Evolutionary conservation across 2,888 invertebrate genomes (phyloP).

Genomic region (Coecobrya sp.): DNA sequence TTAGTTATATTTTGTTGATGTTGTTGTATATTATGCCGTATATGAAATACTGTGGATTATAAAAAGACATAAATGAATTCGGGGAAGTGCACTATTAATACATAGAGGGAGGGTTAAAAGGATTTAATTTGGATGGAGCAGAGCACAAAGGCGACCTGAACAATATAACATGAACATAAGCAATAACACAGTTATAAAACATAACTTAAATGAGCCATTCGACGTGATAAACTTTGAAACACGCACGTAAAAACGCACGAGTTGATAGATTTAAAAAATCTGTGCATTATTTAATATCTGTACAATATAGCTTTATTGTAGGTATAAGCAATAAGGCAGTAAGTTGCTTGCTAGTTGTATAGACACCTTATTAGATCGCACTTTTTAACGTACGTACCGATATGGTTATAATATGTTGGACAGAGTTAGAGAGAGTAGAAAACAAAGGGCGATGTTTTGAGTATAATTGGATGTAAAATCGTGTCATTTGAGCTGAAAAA

Average conservation of each 20-base stretch:
- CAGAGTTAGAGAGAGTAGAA: not conserved
- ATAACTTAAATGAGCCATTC: not conserved
- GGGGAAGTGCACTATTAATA: conserved; percentile 1
- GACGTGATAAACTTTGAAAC: not conserved
- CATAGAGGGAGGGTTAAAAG: conserved; percentile 58
- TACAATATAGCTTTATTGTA: too few species aligned
- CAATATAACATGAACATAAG: not conserved
- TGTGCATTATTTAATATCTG: not conserved
- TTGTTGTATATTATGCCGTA: not conserved
- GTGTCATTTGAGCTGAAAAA: conserved; percentile 64
- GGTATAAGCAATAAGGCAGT: too few species aligned
- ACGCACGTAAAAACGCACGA: not conserved
- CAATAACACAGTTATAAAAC: conserved; percentile 15
- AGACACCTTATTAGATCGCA: too few species aligned
- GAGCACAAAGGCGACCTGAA: not conserved
- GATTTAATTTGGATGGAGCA: conserved; percentile 55
- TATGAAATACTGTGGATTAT: too few species aligned
- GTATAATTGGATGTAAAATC: conserved; percentile 52
- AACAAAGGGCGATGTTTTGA: not conserved
- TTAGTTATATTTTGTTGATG: not conserved
- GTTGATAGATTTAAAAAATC: not conserved
- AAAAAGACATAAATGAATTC: not conserved
- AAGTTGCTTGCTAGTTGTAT: too few species aligned
- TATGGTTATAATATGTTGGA: too few species aligned
- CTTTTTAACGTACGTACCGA: not conserved